A percentile compares a stretch with the other conserved stretches of the same genome.
These are phyloP conservation scores for Drosophila recens DNA, from an alignment of 2,888 invertebrate genomes.

Conservation along the genomic window DNA sequence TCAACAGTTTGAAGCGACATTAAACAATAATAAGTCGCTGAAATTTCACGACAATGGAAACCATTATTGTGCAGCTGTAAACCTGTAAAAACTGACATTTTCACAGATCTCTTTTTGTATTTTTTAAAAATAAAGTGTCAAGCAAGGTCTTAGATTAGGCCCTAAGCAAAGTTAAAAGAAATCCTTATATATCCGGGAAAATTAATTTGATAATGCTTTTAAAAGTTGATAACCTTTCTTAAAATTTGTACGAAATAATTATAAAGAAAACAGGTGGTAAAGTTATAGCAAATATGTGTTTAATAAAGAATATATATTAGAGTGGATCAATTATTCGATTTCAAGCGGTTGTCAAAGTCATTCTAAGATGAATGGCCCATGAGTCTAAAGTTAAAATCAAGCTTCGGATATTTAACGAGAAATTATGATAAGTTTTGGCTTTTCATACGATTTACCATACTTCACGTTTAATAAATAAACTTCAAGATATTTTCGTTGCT, in stretches of 20 bases:
- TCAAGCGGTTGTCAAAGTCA: no score
- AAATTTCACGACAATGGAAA: not conserved
- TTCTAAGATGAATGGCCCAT: no score
- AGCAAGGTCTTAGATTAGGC: not conserved
- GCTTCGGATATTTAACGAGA: no score
- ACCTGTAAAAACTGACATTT: not conserved
- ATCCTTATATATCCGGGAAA: not conserved
- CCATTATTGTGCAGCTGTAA: not conserved
- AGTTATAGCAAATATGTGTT: not conserved
- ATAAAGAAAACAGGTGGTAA: not conserved
- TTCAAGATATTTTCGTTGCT: no score
- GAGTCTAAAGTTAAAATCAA: no score
- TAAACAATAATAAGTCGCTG: not conserved
- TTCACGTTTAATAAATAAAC: no score
- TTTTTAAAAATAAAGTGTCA: not conserved
- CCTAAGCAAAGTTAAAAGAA: not conserved
- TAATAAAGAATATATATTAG: no score
- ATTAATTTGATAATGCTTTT: not conserved
- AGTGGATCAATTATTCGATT: no score
- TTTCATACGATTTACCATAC: no score
- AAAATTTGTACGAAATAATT: not conserved
- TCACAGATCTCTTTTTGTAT: not conserved
- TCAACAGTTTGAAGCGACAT: slow-evolving; percentile 2
- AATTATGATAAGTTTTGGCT: no score
- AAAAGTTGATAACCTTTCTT: not conserved